These are phyloP conservation scores for Bovichtus diacanthus DNA, from an alignment of 2,797 vertebrate genomes.

Conservation along the genomic window DNA sequence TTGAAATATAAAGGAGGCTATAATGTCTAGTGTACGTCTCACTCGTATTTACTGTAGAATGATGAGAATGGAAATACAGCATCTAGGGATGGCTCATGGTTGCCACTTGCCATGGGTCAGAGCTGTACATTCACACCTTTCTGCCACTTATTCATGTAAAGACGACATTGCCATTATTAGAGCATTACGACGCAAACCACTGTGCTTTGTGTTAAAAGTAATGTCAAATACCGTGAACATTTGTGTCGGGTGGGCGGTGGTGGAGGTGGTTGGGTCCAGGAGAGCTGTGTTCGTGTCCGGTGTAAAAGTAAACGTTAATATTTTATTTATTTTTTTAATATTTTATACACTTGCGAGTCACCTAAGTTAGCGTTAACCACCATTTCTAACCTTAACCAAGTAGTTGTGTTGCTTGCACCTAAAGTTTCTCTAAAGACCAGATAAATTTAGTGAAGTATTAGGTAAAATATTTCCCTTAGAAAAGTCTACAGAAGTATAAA, in stretches of 20 bases:
- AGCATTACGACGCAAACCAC: not conserved
- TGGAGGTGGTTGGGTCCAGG: too few species aligned
- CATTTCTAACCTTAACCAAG: too few species aligned
- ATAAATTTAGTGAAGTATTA: not conserved
- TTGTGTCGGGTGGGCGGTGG: too few species aligned
- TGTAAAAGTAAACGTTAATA: too few species aligned
- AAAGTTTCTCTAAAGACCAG: too few species aligned
- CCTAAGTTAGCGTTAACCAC: too few species aligned
- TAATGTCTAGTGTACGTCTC: constrained; percentile 19
- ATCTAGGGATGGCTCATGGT: constrained; percentile 27
- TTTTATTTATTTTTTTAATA: too few species aligned
- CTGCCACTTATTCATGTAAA: constrained; percentile 45
- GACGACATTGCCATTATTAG: not conserved
- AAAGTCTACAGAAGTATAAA: not conserved
- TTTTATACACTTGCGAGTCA: too few species aligned
- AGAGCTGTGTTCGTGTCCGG: too few species aligned
- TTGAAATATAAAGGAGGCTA: constrained; percentile 35
- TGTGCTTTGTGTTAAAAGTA: not conserved
- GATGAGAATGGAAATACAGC: not conserved
- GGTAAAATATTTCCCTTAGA: not conserved
- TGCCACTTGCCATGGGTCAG: constrained; percentile 14
- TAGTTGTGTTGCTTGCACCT: too few species aligned
- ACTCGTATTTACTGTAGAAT: constrained; percentile 23
- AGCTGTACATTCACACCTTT: constrained; percentile 29
- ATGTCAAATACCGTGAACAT: too few species aligned